Base-by-base conservation (phyloP, 2,888 invertebrate species). In the Halictus quadricinctus region DNA sequence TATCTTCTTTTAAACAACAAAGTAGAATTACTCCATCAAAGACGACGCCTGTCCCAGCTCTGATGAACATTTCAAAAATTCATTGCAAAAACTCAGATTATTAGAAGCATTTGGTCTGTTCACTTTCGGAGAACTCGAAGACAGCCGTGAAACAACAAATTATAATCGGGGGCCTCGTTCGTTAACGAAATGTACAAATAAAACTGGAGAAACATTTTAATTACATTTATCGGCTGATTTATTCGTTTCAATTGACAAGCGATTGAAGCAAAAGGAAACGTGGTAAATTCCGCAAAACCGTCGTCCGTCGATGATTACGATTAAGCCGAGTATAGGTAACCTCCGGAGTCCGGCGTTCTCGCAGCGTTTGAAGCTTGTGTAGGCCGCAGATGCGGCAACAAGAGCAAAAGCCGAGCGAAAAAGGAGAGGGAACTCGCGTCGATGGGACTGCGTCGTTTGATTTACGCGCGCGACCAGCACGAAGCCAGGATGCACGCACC, bases 371-470 rank as follows among this genome's bases (percentile, higher is more conserved):
- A 54, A 3, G 21, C 54, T n/a, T n/a, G 58, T 58, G n/a, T n/a
- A 58, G 58, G n/a, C n/a, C n/a, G 58, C n/a, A 58, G 58, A 10
- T 15, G 64, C 29, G 15, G 29, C 36, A 66, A 66, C 21, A 73
- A 21, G 58, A 43, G 41, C 41, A 75, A 58, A 43, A 60, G 25
- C 46, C 25, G 10, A 43, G 36, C 10, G 58, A 75, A 43, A 60
- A 41, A 60, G 41, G 43, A 29, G 43, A 29, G 60, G 41, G 13
- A 18, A 76, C 72, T 70, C 29, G 48, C 73, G 64, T 70, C 82
- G 76, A 85, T 79, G 85, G 76, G 69, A 82, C 73, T 76, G 72
- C 70, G 82, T 41, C 64, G 43, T 85, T 21, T 86, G 85, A 86
- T 86, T 86, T 86, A 86, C 86, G 82, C 64, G 15, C 50, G 66